phyloP scores from a whole-genome alignment of 1,140 invertebrate species.

The Lepidurus packardi region DNA sequence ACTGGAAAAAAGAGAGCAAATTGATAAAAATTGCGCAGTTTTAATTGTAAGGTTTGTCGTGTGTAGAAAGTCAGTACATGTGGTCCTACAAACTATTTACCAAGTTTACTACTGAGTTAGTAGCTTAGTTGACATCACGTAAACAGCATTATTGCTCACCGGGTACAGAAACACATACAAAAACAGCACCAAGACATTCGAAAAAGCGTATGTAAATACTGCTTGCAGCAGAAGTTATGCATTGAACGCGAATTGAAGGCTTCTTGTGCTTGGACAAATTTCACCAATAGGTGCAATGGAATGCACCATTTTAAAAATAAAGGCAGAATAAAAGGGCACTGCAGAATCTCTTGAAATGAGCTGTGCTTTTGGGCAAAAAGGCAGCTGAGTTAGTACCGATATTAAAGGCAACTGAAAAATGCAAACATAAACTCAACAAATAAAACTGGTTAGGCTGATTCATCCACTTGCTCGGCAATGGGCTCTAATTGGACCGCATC shows the following conservation, averaged over 20 bases:
- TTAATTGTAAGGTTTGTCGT: not conserved
- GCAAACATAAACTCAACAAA: not conserved
- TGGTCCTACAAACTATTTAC: not conserved
- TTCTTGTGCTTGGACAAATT: not conserved
- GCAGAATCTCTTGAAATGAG: not conserved
- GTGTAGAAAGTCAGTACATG: not conserved
- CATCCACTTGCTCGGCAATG: conserved; percentile 32
- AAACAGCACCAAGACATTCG: not conserved
- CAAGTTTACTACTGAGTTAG: too few relatives aligned
- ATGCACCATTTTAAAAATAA: not conserved
- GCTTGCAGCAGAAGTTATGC: not conserved
- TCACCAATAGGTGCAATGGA: not conserved
- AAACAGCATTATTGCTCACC: not conserved
- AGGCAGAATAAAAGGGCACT: not conserved
- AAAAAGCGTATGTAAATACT: not conserved
- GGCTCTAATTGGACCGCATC: conserved; percentile 25
- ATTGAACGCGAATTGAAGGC: conserved; percentile 1
- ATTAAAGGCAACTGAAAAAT: not conserved
- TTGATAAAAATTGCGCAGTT: not conserved
- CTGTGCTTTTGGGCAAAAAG: not conserved
- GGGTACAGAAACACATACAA: not conserved
- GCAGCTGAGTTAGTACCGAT: not conserved
- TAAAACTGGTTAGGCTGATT: not conserved
- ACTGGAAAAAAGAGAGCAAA: conserved; percentile 60
- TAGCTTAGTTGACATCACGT: not conserved